Conservation (phyloP, 2,113 vertebrate genomes). For the Channa maculata region DNA sequence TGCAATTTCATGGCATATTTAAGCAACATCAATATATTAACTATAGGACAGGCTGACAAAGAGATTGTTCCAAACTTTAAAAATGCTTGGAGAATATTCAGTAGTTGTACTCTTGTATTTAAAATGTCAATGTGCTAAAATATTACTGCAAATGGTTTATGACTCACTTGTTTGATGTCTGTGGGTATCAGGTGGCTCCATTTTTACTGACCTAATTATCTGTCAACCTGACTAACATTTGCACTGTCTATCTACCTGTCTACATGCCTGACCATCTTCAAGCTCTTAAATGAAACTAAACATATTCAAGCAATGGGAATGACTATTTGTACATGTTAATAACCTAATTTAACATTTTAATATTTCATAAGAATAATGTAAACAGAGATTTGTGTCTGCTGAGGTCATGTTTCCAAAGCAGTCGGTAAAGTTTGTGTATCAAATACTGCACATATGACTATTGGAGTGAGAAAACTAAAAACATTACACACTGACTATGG, state of each 20-base stretch:
- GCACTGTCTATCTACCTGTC: neutral
- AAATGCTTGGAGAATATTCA: slow-evolving; percentile 18
- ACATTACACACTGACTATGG: neutral
- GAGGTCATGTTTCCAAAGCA: slow-evolving; percentile 4
- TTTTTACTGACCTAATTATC: slow-evolving; percentile 41
- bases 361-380: neutral
- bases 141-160: neutral
- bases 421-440: neutral
- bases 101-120: neutral
- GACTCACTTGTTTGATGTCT: slow-evolving; percentile 12
- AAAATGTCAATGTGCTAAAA: neutral
- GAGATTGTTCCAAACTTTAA: neutral
- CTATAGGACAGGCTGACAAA: neutral
- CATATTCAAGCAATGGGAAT: neutral
- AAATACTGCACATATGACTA: neutral
- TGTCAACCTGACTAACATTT: neutral
- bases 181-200: slow-evolving; percentile 24
- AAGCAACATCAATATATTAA: slow-evolving; percentile 20
- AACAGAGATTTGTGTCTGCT: neutral
- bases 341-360: neutral
- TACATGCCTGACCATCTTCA: neutral
- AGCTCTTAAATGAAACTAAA: slow-evolving; percentile 8
- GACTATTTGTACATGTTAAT: neutral
- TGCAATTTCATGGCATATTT: slow-evolving; percentile 39
- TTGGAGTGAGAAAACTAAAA: neutral